A percentile compares a stretch with the other conserved stretches of the same genome.
These are phyloP conservation scores for Octopus sinensis DNA, from an alignment of 1,140 invertebrate species.

Conservation along the genomic window DNA sequence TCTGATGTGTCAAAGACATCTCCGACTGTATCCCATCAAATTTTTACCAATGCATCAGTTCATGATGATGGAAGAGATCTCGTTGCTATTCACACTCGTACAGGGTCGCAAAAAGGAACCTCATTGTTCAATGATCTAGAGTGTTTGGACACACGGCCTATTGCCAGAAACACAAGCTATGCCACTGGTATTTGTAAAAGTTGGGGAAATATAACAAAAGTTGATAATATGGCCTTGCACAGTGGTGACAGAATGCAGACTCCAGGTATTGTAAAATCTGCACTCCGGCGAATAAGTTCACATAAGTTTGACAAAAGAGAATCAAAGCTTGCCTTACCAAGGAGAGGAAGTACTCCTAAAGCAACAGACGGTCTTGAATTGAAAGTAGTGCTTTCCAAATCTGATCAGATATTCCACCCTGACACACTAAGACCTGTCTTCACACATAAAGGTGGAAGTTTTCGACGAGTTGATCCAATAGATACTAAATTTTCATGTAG, in stretches of 20 bases:
- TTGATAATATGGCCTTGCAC: neutral
- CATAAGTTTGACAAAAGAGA: neutral
- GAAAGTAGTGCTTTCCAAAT: slow-evolving; percentile 4
- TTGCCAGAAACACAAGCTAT: neutral
- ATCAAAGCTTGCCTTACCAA: slow-evolving; percentile 9
- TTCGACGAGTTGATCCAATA: neutral
- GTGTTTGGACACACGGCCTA: neutral
- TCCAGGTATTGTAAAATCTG: neutral
- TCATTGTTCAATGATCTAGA: neutral
- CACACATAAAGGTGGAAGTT: neutral
- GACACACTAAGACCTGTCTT: neutral
- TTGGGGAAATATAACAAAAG: slow-evolving; percentile 3
- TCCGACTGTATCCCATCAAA: neutral
- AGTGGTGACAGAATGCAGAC: neutral
- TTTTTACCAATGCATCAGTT: neutral
- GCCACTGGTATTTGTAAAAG: slow-evolving; percentile 1
- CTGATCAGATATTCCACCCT: neutral
- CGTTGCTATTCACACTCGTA: neutral
- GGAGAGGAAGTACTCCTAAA: neutral
- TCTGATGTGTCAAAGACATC: neutral
- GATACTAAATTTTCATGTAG: neutral
- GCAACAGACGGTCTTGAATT: neutral
- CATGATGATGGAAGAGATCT: neutral
- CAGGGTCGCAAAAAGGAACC: neutral
- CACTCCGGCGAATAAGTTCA: neutral